phyloP scores from a whole-genome alignment of 2,888 invertebrate species.

The Cerceris rybyensis region DNA sequence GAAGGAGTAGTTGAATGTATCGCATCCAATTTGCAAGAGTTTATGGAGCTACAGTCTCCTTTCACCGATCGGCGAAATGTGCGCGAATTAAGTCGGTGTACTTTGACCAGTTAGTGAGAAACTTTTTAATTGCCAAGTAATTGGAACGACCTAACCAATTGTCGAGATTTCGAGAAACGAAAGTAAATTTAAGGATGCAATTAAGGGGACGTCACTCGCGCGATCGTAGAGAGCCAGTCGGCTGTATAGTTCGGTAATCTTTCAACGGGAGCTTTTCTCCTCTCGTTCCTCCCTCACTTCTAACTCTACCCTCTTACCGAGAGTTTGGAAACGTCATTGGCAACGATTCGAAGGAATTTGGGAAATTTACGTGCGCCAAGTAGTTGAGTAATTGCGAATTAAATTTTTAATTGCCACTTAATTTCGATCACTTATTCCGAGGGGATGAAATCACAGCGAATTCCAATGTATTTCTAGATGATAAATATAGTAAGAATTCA shows the following conservation, averaged over 20 bases:
- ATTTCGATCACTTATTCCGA: background rate
- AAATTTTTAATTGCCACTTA: background rate
- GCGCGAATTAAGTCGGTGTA: background rate
- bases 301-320: no score
- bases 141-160: background rate
- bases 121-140: background rate
- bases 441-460: no score
- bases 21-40: background rate
- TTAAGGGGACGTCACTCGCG: background rate
- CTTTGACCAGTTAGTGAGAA: background rate
- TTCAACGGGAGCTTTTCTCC: no score
- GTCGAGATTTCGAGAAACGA: background rate
- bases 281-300: no score
- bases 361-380: background rate
- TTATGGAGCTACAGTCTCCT: background rate
- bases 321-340: background rate
- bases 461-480: no score
- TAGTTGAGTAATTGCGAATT: background rate
- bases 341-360: background rate
- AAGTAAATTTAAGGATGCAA: background rate
- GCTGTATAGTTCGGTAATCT: no score
- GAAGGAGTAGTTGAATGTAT: no score
- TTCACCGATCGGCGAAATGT: background rate
- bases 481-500: no score
- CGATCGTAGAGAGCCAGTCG: no score